Evolutionary conservation across 2,113 vertebrate genomes (phyloP), one percentile per base, ranked within the genome.

Genomic region (Corythornis vintsioides): DNA sequence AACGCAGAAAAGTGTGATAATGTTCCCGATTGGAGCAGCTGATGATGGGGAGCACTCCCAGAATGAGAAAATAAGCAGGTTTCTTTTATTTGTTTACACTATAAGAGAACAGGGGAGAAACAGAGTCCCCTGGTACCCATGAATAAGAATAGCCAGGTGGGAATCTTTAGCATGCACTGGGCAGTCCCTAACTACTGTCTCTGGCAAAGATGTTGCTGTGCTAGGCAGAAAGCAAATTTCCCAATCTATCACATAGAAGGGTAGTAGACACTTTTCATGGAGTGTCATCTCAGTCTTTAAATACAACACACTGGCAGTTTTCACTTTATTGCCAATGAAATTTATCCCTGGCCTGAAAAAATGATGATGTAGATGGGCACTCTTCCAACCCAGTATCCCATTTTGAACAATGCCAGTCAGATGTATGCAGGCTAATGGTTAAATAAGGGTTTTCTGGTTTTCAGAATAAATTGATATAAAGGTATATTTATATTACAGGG

Each of bases 21-120:
- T 98, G 97, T 78, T 98, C 73, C 98, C 97, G 0, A 95, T 98
- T 5, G 98, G 98, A 26, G 95, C 96, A 5, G 96, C 97, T 0
- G 97, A 98, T 29, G 98, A 97, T 2, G 98, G 97, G 3, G 98
- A 98, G 14, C 98, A 98, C 75, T 97, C 98, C 35, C 98, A 98
- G 94, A 98, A 98, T 2, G 98, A 98, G 97, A 98, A 98, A 52
- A 98, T 98, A 89, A 98, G 97, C 97, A 98, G 98, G 98, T 98
- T 35, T 91, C 17, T 71, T 53, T 56, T 15, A 74, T 66, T 81
- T 83, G 6, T 61, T 89, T 80, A 8, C 3, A 0, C 22, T 65
- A 2, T 26, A 40, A 28, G 8, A 88, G 47, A 86, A 74, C 3
- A 4, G 13, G 4, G 17, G 3, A 29, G 5, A 79, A 47, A 6